phyloP scores from a whole-genome alignment of 2,888 invertebrate species.

The Ormyrus nitidulus region DNA sequence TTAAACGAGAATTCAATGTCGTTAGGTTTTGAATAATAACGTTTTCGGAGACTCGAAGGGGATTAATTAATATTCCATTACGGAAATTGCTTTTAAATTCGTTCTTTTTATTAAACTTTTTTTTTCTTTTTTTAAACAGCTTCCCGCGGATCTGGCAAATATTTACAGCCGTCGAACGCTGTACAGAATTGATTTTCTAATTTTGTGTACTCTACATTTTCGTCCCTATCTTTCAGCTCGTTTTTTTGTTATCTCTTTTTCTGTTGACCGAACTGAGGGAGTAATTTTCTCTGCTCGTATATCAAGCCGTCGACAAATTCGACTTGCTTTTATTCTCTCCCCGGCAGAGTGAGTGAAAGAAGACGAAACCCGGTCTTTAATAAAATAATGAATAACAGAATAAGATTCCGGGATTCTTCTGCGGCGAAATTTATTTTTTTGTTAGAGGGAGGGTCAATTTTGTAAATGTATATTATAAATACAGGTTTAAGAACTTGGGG shows the following conservation, averaged over 20 bases:
- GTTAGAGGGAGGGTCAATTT: not conserved
- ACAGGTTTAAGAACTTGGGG: not conserved
- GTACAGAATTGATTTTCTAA: no score
- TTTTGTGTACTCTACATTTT: no score
- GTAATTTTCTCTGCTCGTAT: constrained; percentile 19
- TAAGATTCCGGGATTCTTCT: no score
- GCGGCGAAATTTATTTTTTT: no score
- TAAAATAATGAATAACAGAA: not conserved
- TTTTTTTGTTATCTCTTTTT: constrained; percentile 3
- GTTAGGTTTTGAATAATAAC: no score
- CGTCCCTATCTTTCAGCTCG: no score
- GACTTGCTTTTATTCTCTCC: not conserved
- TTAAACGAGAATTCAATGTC: no score
- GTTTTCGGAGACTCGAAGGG: no score
- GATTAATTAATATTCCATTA: no score
- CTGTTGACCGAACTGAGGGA: not conserved
- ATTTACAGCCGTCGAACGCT: no score
- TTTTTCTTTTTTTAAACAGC: not conserved
- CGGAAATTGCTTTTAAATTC: no score
- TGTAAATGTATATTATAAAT: constrained; percentile 12
- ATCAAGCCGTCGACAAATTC: constrained; percentile 23
- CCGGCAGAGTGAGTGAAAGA: not conserved
- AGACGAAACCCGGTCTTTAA: not conserved
- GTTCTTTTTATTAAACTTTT: not conserved
- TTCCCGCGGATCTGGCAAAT: not conserved